Conservation (phyloP, 2,888 invertebrate species). For the Antheraea yamamai region DNA sequence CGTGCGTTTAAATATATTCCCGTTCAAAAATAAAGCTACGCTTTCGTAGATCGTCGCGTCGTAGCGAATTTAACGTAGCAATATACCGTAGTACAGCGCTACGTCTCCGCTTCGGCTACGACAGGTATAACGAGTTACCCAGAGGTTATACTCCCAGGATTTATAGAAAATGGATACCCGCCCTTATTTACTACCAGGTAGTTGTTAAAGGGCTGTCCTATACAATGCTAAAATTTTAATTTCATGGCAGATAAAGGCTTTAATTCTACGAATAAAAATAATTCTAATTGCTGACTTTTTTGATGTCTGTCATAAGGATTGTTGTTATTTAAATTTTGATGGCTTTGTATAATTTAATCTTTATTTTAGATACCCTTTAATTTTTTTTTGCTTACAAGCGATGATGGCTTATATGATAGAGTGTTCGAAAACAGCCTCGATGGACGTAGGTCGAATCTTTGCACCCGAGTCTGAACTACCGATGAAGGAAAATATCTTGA, state of each 20-base stretch:
- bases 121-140: constrained; percentile 20
- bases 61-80: neutral
- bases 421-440: no score
- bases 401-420: no score
- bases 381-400: no score
- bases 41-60: neutral
- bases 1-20: neutral
- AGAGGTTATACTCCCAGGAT: constrained; percentile 19
- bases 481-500: no score
- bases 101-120: constrained; percentile 5
- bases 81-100: neutral
- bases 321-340: no score
- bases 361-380: no score
- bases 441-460: no score
- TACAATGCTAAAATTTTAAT: neutral
- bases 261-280: no score
- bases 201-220: constrained; percentile 12
- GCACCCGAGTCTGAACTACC: no score
- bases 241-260: neutral
- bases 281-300: no score
- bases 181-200: constrained; percentile 20
- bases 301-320: no score
- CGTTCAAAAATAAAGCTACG: neutral
- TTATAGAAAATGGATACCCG: constrained; percentile 20
- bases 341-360: no score